Base-by-base conservation (phyloP, 2,797 vertebrate species). In the Poecilia picta region DNA sequence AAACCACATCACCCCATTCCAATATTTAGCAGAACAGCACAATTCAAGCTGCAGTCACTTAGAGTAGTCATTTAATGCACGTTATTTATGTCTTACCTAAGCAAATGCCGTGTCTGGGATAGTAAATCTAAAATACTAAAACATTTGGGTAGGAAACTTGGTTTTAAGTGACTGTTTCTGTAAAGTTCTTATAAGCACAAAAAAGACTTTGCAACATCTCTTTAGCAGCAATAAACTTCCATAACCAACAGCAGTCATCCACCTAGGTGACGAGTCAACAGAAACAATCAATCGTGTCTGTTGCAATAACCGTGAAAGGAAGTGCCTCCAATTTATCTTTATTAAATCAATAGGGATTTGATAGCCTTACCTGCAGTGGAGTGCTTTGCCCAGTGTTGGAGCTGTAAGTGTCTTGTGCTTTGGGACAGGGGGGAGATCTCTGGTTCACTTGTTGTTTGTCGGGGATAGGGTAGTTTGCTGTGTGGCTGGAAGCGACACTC, bases 361-460 rank as follows among this genome's bases (percentile, higher is more conserved):
- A 93, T 92, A 85, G 91, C 87, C 95, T 96, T 96, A 96, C 95
- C 95, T 96, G 92, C 81, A 91, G 90, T 84, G 87, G 86, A 84
- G 80, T 84, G 88, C 90, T 91, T 85, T 79, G 89, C 88, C 92
- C 89, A 76, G 90, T 85, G 89, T 88, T 89, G 88, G 90, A 92
- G 89, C 90, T 82, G 85, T 87, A 93, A 94, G 92, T 94, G 93
- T 93, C 93, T 92, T 85, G 91, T 95, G 93, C 91, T 86, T 91
- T 95, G 93, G 93, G 93, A 91, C 90, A 86, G 82, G 84, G 92
- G 68, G 78, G 89, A 91, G 92, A 92, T 93, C 93, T 95, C 89
- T 91, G 91, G 93, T 94, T 95, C 94, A 94, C 95, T 94, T 96
- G 93, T 94, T 96, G 94, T 93, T 92, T 93, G 93, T 95, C 92